Conservation (phyloP, 2,113 vertebrate genomes). For the Protobothrops flavoviridis region DNA sequence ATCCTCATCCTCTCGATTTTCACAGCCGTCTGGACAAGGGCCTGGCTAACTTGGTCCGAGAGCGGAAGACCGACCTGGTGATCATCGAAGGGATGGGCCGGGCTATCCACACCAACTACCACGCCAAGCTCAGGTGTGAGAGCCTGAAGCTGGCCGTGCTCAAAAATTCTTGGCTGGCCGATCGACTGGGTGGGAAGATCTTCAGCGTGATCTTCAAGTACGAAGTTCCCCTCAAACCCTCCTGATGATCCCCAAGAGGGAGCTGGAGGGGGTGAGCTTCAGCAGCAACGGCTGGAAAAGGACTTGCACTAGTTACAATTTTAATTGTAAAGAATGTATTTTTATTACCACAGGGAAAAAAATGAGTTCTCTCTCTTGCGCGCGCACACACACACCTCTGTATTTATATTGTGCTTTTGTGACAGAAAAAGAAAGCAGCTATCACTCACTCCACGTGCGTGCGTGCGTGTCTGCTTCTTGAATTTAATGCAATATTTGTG, state of each 20-base stretch:
- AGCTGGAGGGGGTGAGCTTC: neutral
- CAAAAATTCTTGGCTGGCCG: conserved; percentile 98
- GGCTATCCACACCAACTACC: conserved; percentile 96
- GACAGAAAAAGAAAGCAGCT: conserved; percentile 56
- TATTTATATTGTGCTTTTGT: conserved; percentile 68
- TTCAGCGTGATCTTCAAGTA: conserved; percentile 99
- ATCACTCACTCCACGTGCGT: neutral
- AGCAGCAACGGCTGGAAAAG: neutral
- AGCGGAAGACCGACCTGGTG: conserved; percentile 88
- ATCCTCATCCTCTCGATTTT: neutral
- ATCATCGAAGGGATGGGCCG: conserved; percentile 98
- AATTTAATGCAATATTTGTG: conserved; percentile 61
- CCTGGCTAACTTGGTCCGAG: conserved; percentile 82
- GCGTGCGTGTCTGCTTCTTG: conserved; percentile 51
- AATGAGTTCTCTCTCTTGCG: conserved; percentile 23
- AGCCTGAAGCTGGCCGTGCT: conserved; percentile 96
- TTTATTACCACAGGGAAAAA: conserved; percentile 63
- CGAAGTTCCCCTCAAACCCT: conserved; percentile 76
- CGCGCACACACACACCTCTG: conserved; percentile 49
- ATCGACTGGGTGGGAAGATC: conserved; percentile 90
- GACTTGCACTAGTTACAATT: conserved; percentile 68
- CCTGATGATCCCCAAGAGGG: conserved; percentile 33
- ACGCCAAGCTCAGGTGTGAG: conserved; percentile 86
- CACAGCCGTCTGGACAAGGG: conserved; percentile 91
- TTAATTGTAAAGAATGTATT: conserved; percentile 66